Conservation (phyloP, 2,797 vertebrate genomes). For the Leptatherina wallacei region DNA sequence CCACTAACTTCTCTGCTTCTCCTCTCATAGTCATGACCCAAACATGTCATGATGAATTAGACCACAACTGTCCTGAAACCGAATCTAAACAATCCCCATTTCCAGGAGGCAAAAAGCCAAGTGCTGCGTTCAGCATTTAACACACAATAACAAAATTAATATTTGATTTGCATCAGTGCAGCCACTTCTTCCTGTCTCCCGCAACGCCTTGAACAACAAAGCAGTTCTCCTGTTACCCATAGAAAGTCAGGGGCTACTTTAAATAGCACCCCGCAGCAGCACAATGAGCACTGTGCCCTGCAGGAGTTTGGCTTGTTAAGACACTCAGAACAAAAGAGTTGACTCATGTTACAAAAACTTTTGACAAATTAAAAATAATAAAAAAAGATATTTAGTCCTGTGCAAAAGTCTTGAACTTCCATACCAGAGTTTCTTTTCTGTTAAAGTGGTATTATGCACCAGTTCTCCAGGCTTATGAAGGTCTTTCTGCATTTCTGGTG, state of each 20-base stretch:
- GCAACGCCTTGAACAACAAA: constrained; percentile 63
- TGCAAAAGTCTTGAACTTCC: too few relatives aligned
- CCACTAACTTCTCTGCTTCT: constrained; percentile 4
- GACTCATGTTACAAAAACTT: constrained; percentile 32
- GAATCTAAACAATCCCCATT: constrained; percentile 40
- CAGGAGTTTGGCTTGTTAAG: constrained; percentile 29
- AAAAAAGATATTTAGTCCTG: neutral
- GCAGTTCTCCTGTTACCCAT: constrained; percentile 49
- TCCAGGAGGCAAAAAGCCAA: constrained; percentile 60
- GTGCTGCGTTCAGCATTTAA: constrained; percentile 48
- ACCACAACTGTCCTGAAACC: constrained; percentile 40
- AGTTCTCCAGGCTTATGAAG: too few relatives aligned
- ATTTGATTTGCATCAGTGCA: constrained; percentile 70
- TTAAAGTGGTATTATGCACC: too few relatives aligned
- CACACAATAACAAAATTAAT: constrained; percentile 76
- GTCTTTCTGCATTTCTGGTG: too few relatives aligned
- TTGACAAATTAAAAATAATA: neutral
- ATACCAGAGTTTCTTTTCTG: too few relatives aligned
- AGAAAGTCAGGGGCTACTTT: constrained; percentile 46
- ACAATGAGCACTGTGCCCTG: constrained; percentile 9
- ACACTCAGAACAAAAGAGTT: constrained; percentile 32
- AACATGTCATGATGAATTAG: constrained; percentile 66
- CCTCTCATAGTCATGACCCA: constrained; percentile 53
- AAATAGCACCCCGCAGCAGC: constrained; percentile 33
- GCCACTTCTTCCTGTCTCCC: constrained; percentile 67